A percentile compares a stretch with the other conserved stretches of the same genome.
These are phyloP conservation scores for Liolophura sinensis DNA, from an alignment of 1,140 invertebrate genomes.

Conservation along the genomic window DNA sequence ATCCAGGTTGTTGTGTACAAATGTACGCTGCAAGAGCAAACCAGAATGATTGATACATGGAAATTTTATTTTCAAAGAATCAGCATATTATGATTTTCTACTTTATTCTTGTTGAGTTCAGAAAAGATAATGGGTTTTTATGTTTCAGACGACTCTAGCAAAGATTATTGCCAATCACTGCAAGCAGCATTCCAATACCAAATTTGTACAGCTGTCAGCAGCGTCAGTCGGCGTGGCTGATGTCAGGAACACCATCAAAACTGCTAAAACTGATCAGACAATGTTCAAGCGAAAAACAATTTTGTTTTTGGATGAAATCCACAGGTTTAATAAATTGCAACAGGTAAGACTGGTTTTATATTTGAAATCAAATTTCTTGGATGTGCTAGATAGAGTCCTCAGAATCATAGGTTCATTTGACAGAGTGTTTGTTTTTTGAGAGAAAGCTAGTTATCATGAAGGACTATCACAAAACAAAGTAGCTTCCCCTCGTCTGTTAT, in stretches of 20 bases:
- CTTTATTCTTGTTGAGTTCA: too few relatives aligned
- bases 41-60: too few relatives aligned
- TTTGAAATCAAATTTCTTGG: neutral
- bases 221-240: constrained; percentile 75
- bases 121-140: neutral
- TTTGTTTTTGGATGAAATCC: constrained; percentile 88
- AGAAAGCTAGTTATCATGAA: neutral
- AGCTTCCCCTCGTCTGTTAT: too few relatives aligned
- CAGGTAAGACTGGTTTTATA: constrained; percentile 56
- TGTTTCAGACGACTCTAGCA: constrained; percentile 72
- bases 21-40: too few relatives aligned
- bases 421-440: neutral
- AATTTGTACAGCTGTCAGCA: constrained; percentile 78
- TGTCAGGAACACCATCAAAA: constrained; percentile 73
- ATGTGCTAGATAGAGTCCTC: neutral
- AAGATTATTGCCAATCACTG: constrained; percentile 74
- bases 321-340: constrained; percentile 83
- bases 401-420: neutral
- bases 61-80: neutral
- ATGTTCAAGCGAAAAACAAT: constrained; percentile 70
- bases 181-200: constrained; percentile 55
- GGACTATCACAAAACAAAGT: neutral
- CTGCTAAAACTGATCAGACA: constrained; percentile 75
- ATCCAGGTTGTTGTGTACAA: too few relatives aligned
- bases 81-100: neutral